Conservation (phyloP, 2,113 vertebrate species). For the Campylorhamphus procurvoides region DNA sequence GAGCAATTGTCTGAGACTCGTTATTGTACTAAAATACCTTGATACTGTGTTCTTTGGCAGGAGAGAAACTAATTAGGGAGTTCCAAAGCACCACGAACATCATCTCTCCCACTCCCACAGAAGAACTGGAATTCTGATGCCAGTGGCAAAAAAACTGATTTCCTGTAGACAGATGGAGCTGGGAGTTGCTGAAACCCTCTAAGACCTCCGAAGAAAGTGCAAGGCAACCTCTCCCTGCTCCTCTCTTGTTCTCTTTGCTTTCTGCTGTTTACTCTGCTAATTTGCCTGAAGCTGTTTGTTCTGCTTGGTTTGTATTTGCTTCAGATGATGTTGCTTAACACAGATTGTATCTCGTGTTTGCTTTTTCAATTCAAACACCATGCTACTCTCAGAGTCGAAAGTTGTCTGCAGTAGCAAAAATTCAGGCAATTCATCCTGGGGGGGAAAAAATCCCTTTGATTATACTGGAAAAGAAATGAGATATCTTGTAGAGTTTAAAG, state of each 20-base stretch:
- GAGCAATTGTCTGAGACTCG: neutral
- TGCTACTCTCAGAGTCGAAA: neutral
- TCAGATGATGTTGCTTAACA: neutral
- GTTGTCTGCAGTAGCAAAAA: neutral
- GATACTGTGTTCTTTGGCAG: neutral
- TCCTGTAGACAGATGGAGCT: conserved; percentile 18
- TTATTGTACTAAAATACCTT: neutral
- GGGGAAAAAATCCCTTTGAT: neutral
- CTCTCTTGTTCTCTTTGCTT: neutral
- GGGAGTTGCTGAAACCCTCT: neutral
- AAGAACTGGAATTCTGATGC: conserved; percentile 4
- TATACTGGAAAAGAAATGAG: neutral
- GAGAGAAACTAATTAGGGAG: conserved; percentile 19
- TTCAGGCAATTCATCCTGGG: neutral
- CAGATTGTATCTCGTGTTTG: neutral
- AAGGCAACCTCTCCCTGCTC: neutral
- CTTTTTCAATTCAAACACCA: neutral
- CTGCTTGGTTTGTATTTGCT: conserved; percentile 18
- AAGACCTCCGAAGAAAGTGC: conserved; percentile 8
- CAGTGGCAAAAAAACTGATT: neutral
- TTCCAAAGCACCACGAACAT: neutral
- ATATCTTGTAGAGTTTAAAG: neutral
- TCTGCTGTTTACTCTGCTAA: conserved; percentile 30
- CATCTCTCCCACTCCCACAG: neutral
- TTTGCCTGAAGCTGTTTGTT: conserved; percentile 49